These are phyloP conservation scores for Pangasius larnaudii DNA, from an alignment of 2,797 vertebrate species.

Conservation along the genomic window DNA sequence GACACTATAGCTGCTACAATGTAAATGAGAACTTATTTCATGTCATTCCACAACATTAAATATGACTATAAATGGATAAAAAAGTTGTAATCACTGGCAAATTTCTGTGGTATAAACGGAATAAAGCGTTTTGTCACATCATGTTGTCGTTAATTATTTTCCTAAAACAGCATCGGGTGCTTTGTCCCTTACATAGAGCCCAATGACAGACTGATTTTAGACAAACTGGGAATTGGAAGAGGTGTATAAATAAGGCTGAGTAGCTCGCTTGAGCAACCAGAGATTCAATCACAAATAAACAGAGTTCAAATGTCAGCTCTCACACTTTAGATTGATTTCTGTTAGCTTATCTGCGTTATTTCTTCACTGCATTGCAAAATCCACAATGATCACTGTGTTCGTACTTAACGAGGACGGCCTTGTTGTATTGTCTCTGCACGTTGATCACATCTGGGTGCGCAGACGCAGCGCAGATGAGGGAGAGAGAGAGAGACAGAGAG, in stretches of 20 bases:
- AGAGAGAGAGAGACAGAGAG: background rate
- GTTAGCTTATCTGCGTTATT: slow-evolving; percentile 37
- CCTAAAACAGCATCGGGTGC: background rate
- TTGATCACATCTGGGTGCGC: slow-evolving; percentile 31
- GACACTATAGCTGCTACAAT: background rate
- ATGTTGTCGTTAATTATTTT: background rate
- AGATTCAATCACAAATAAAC: slow-evolving; percentile 30
- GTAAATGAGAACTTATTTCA: background rate
- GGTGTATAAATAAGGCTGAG: background rate
- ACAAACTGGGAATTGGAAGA: background rate
- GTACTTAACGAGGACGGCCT: background rate
- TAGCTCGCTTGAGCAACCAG: background rate
- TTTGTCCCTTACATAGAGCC: background rate
- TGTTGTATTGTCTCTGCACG: slow-evolving; percentile 31
- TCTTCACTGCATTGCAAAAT: slow-evolving; percentile 49
- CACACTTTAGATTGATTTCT: slow-evolving; percentile 47
- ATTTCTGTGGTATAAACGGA: background rate
- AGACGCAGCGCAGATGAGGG: background rate
- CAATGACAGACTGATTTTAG: background rate
- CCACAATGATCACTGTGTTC: slow-evolving; percentile 29
- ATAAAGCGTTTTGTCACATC: background rate
- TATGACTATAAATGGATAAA: background rate
- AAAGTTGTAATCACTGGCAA: background rate
- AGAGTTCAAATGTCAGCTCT: slow-evolving; percentile 40
- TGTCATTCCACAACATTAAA: background rate